phyloP scores from a whole-genome alignment of 1,140 invertebrate species.

The Mizuhopecten yessoensis region DNA sequence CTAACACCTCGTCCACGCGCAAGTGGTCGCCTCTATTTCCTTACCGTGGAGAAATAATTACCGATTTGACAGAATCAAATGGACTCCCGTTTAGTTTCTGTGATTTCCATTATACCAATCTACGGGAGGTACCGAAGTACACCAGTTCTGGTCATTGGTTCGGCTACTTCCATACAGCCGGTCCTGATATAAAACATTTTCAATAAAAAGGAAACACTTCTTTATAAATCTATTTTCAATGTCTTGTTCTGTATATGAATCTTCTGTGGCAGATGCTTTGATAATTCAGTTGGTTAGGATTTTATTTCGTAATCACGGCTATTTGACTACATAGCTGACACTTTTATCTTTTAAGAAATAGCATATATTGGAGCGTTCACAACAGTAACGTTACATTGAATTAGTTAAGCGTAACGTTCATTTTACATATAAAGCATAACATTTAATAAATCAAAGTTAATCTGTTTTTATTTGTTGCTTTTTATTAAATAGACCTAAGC shows the following conservation, averaged over 20 bases:
- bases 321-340: too few relatives aligned
- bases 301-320: too few relatives aligned
- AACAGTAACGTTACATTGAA: too few relatives aligned
- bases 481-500: too few relatives aligned
- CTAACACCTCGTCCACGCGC: not conserved
- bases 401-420: too few relatives aligned
- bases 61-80: not conserved
- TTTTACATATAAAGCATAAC: too few relatives aligned
- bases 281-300: too few relatives aligned
- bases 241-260: not conserved
- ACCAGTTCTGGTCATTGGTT: not conserved
- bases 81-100: not conserved
- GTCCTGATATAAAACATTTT: not conserved
- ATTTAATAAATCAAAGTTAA: too few relatives aligned
- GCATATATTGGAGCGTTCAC: too few relatives aligned
- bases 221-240: not conserved
- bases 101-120: not conserved
- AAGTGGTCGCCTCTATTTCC: not conserved
- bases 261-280: not conserved
- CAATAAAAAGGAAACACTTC: not conserved
- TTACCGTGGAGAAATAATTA: slow-evolving; percentile 4
- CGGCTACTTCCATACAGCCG: not conserved
- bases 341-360: too few relatives aligned
- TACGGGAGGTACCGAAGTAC: not conserved
- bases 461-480: too few relatives aligned